phyloP scores from a whole-genome alignment of 2,797 vertebrate genomes.

The Oreortyx pictus region DNA sequence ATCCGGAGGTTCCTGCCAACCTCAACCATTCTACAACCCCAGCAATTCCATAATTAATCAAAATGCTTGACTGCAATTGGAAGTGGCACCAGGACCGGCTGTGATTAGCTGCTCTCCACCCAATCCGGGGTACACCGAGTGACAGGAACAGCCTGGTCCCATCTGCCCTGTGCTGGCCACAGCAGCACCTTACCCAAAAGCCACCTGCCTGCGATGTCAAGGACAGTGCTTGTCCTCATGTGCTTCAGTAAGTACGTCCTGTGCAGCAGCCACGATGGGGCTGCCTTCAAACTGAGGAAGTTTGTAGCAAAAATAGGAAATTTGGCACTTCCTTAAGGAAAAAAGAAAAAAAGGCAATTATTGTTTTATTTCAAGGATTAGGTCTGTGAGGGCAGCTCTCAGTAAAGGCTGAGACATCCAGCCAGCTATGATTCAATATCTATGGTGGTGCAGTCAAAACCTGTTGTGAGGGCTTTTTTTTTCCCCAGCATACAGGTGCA shows the following conservation, averaged over 20 bases:
- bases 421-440: neutral
- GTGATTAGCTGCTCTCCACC: neutral
- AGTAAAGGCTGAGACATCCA: neutral
- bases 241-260: neutral
- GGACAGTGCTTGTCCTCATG: neutral
- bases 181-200: neutral
- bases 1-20: neutral
- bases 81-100: neutral
- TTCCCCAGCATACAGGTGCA: neutral
- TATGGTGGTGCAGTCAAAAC: neutral
- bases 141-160: neutral
- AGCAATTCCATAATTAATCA: accelerated
- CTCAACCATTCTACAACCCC: too few species aligned
- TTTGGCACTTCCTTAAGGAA: slow-evolving; percentile 46
- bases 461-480: neutral
- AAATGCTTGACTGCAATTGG: neutral
- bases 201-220: neutral
- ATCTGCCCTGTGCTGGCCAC: neutral
- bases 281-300: slow-evolving; percentile 35
- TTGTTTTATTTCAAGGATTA: neutral
- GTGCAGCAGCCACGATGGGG: neutral
- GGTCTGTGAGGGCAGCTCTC: neutral
- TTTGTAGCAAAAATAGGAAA: slow-evolving; percentile 59
- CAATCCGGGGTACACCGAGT: neutral
- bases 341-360: neutral